phyloP scores from a whole-genome alignment of 2,888 invertebrate species.

The Drosophila meridionalis region DNA sequence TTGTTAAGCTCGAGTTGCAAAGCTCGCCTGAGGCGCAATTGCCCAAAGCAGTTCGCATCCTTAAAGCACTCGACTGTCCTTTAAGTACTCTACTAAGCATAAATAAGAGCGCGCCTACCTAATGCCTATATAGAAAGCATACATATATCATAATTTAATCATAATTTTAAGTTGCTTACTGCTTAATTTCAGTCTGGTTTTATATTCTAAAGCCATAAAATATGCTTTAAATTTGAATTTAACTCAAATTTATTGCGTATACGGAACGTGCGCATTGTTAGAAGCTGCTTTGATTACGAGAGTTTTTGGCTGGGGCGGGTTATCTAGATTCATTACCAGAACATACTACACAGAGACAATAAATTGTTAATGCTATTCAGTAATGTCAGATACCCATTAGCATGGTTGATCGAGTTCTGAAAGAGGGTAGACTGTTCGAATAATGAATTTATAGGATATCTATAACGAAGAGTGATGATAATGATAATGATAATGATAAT shows the following conservation, averaged over 20 bases:
- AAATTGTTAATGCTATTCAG: not conserved
- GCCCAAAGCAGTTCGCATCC: not conserved
- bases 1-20: not conserved
- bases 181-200: slow-evolving; percentile 3
- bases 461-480: not conserved
- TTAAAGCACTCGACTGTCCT: too few species aligned
- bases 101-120: not conserved
- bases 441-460: not conserved
- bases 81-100: not conserved
- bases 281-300: not conserved
- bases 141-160: slow-evolving; percentile 12
- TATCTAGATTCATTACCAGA: slow-evolving; percentile 9
- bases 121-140: not conserved
- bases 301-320: not conserved
- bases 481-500: not conserved
- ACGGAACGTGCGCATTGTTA: slow-evolving; percentile 32
- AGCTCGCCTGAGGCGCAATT: not conserved
- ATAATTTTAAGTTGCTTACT: slow-evolving; percentile 8
- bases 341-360: slow-evolving; percentile 12
- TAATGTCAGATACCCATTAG: not conserved
- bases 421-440: too few species aligned
- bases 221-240: slow-evolving; percentile 18
- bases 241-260: slow-evolving; percentile 33
- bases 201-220: slow-evolving; percentile 6
- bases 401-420: not conserved